A percentile compares a stretch with the other conserved stretches of the same genome.
phyloP scores from a whole-genome alignment of 35 echinoderm and acorn worm species.

The Ptychodera flava region DNA sequence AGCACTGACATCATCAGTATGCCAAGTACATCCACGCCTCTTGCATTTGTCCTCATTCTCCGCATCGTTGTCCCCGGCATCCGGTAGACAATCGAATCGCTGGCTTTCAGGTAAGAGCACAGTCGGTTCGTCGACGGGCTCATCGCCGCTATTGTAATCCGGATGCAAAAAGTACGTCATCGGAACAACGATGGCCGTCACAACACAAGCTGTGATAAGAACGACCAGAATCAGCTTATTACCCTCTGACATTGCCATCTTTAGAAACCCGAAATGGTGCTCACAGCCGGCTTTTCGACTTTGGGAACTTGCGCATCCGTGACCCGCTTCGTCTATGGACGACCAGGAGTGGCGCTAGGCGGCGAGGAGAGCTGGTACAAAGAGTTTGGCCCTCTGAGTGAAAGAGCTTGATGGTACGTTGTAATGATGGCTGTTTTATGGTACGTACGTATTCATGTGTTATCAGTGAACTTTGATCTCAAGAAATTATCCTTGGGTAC shows the following conservation, averaged over 20 bases:
- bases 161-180: slow-evolving; percentile 69
- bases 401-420: not conserved
- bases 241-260: not conserved
- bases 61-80: slow-evolving; percentile 12
- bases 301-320: not conserved
- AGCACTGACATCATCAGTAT: not conserved
- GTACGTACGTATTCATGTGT: too few species aligned
- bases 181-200: slow-evolving; percentile 12
- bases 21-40: slow-evolving; percentile 53
- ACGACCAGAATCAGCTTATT: not conserved
- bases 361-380: not conserved
- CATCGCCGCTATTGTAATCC: slow-evolving; percentile 4
- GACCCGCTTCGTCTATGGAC: too few species aligned
- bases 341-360: not conserved
- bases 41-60: slow-evolving; percentile 30
- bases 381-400: not conserved
- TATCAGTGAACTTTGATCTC: not conserved
- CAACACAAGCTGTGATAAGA: slow-evolving; percentile 16
- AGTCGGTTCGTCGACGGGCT: not conserved
- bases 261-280: not conserved
- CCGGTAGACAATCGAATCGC: slow-evolving; percentile 57
- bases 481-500: not conserved
- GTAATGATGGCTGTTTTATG: too few species aligned
- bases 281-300: not conserved
- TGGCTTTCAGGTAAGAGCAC: not conserved